Conservation (phyloP, 1,140 invertebrate genomes). For the Drosophila biarmipes region DNA sequence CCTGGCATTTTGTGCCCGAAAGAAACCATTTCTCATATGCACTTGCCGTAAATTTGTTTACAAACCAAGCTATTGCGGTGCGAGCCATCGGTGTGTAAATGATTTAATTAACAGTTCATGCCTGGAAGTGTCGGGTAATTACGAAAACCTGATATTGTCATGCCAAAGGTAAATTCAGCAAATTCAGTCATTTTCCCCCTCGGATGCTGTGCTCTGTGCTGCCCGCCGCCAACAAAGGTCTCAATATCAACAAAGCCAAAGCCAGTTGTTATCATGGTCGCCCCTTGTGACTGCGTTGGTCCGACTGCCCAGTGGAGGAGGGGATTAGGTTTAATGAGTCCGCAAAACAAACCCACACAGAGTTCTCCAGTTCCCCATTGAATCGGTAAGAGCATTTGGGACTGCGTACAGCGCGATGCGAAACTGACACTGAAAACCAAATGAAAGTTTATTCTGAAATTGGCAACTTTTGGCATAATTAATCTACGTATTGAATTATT, state of each 20-base stretch:
- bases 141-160: constrained; percentile 64
- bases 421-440: not conserved
- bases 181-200: constrained; percentile 31
- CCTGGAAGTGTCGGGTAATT: constrained; percentile 71
- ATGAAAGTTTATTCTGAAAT: not conserved
- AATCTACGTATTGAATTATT: constrained; percentile 6
- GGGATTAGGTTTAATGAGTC: constrained; percentile 58
- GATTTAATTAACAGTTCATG: constrained; percentile 66
- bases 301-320: constrained; percentile 44
- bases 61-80: constrained; percentile 33
- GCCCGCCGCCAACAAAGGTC: constrained; percentile 35
- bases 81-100: constrained; percentile 49
- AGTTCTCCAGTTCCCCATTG: constrained; percentile 3
- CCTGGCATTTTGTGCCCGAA: constrained; percentile 4
- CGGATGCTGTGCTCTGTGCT: constrained; percentile 28
- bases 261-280: constrained; percentile 5
- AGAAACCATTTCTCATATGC: constrained; percentile 30
- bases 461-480: constrained; percentile 3
- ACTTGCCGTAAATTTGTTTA: constrained; percentile 37
- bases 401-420: not conserved
- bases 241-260: constrained; percentile 32
- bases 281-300: constrained; percentile 7
- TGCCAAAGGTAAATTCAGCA: constrained; percentile 37
- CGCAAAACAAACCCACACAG: constrained; percentile 12
- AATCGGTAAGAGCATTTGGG: constrained; percentile 9